Conservation (phyloP, 2,797 vertebrate genomes). For the Falco rusticolus region DNA sequence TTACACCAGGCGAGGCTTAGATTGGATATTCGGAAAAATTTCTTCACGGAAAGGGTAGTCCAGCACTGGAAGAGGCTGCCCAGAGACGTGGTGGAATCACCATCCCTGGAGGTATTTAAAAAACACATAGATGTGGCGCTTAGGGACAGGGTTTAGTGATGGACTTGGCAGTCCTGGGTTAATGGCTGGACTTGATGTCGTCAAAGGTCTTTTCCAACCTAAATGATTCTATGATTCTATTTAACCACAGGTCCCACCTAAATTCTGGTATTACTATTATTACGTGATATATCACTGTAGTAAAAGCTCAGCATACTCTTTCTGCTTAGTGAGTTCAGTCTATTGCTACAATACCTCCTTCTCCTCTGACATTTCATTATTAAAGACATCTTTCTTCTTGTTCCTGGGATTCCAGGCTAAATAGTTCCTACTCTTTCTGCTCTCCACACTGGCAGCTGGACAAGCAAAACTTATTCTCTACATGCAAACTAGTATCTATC, state of each 20-base stretch:
- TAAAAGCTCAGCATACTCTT: not conserved
- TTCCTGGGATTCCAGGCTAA: not conserved
- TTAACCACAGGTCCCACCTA: not conserved
- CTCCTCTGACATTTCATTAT: conserved; percentile 28
- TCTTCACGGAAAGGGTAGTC: no score
- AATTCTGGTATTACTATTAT: not conserved
- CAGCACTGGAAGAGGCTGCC: no score
- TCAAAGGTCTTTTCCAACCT: no score
- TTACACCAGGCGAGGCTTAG: no score
- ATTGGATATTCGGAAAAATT: no score
- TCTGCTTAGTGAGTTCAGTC: not conserved
- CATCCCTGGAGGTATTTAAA: no score
- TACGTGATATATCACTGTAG: not conserved
- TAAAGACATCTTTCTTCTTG: conserved; percentile 49
- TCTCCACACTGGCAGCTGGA: not conserved
- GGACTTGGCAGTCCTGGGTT: no score
- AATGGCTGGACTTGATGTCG: no score
- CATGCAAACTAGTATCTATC: not conserved
- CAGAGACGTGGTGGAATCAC: no score
- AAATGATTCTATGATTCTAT: not conserved
- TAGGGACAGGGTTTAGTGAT: no score
- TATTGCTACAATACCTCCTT: conserved; percentile 16
- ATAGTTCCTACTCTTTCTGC: not conserved
- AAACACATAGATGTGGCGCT: no score
- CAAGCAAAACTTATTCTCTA: not conserved